Base-by-base conservation (phyloP, 2,113 vertebrate species). In the Sylvietta virens region DNA sequence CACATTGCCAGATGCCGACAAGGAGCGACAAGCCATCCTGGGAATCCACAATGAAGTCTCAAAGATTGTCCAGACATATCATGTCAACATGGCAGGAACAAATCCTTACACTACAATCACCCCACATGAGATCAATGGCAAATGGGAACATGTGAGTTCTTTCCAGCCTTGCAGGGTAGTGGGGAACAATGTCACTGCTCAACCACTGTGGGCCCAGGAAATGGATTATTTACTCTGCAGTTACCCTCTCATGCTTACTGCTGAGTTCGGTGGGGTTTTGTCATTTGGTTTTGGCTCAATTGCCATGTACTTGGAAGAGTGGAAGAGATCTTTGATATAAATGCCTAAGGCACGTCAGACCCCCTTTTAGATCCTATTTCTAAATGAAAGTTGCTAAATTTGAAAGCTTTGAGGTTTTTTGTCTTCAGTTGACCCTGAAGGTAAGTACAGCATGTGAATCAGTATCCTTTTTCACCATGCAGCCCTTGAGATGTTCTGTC, bases 31-130 rank as follows among this genome's bases (percentile, higher is more conserved):
- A 97, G 98, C 99, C 96, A 99, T 99, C 94, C 97, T 99, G 90
- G 99, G 99, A 83, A 99, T 99, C 96, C 99, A 99, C 93, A 99
- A 99, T 2, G 99, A 99, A 98, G 99, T 99, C 20, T 97, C 98
- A 78, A 99, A 99, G 98, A 99, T 99, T 13, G 99, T 99, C 56
- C 99, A 99, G 97, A 99, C 99, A 11, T 99, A 99, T 76, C 99
- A 99, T 1, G 99, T 99, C 93, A 99, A 99, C 94, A 99, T 99
- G 97, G 98, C 99, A 5, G 99, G 99, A 54, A 98, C 97, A 7
- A 99, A 99, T 97, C 99, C 99, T 42, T 99, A 99, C 96, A 99
- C 99, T 94, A 98, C 98, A 42, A 99, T 99, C 98, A 99, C 98
- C 53, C 98, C 99, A 44, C 99, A 99, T 67, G 99, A 99, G 97